These are phyloP conservation scores for Nebria salina DNA, from an alignment of 2,888 invertebrate genomes.

Conservation along the genomic window DNA sequence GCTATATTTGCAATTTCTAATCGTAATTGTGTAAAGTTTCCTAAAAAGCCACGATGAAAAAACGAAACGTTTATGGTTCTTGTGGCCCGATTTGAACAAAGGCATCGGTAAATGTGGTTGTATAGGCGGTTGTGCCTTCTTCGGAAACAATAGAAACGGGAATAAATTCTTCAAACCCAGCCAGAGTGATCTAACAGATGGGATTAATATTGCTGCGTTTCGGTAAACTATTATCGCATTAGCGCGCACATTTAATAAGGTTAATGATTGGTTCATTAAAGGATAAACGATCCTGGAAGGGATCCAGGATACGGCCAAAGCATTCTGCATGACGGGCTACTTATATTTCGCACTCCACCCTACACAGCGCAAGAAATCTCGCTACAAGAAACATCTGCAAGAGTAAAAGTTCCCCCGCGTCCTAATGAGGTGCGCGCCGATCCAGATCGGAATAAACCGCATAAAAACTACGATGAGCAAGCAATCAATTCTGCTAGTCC, in stretches of 20 bases:
- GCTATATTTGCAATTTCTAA: constrained; percentile 55
- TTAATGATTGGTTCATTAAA: constrained; percentile 54
- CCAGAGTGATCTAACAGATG: constrained; percentile 81
- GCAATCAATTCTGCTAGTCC: constrained; percentile 61
- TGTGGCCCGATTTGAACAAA: constrained; percentile 82
- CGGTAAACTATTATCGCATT: constrained; percentile 67
- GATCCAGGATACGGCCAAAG: constrained; percentile 96
- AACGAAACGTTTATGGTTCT: constrained; percentile 90
- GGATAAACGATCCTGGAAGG: constrained; percentile 78
- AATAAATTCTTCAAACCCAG: constrained; percentile 87
- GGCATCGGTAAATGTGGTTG: constrained; percentile 87
- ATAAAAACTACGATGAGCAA: constrained; percentile 47
- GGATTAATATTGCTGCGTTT: constrained; percentile 83
- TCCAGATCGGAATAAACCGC: neutral
- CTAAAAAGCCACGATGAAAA: constrained; percentile 84
- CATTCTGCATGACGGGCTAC: constrained; percentile 83
- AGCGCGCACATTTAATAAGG: too few species aligned
- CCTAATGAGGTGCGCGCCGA: neutral
- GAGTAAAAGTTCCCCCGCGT: constrained; percentile 8
- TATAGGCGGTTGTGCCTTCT: constrained; percentile 94
- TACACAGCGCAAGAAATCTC: constrained; percentile 78
- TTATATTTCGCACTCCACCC: constrained; percentile 91
- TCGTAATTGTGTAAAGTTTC: constrained; percentile 62
- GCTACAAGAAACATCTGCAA: constrained; percentile 70
- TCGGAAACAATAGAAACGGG: constrained; percentile 92